phyloP scores from a whole-genome alignment of 1,140 invertebrate species.

The Drosophila triauraria region DNA sequence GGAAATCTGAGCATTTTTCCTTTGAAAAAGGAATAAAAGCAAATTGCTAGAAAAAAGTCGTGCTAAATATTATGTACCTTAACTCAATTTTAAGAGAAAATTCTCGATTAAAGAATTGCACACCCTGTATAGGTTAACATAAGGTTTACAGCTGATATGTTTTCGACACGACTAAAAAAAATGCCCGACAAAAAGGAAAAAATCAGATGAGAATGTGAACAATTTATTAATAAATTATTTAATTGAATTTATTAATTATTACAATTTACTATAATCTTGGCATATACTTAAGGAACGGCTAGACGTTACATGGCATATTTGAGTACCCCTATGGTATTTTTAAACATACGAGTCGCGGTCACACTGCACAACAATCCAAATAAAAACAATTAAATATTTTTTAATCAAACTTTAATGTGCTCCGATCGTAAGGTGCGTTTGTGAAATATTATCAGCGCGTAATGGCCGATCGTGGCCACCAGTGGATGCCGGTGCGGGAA shows the following conservation, averaged over 20 bases:
- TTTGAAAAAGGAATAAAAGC: too few species aligned
- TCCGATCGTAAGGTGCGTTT: slow-evolving; percentile 5
- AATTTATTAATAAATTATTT: background rate
- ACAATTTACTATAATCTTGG: background rate
- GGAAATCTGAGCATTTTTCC: too few species aligned
- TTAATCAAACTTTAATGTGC: slow-evolving; percentile 10
- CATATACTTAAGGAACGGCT: background rate
- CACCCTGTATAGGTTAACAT: slow-evolving; percentile 5
- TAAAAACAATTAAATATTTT: slow-evolving; percentile 50
- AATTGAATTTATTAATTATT: background rate
- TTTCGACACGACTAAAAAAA: background rate
- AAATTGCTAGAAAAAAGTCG: too few species aligned
- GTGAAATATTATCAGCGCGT: background rate
- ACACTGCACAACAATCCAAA: slow-evolving; percentile 39
- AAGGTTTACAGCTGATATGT: background rate
- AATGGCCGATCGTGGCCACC: slow-evolving; percentile 7
- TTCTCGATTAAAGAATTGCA: too few species aligned
- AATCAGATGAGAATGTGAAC: background rate
- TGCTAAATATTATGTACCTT: too few species aligned
- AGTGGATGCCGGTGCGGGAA: slow-evolving; percentile 21
- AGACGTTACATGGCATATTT: background rate
- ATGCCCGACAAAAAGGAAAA: background rate
- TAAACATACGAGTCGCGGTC: background rate
- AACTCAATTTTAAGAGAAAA: too few species aligned
- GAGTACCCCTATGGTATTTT: slow-evolving; percentile 1